Conservation (phyloP, 2,888 invertebrate species). For the Epinotia bilunana region DNA sequence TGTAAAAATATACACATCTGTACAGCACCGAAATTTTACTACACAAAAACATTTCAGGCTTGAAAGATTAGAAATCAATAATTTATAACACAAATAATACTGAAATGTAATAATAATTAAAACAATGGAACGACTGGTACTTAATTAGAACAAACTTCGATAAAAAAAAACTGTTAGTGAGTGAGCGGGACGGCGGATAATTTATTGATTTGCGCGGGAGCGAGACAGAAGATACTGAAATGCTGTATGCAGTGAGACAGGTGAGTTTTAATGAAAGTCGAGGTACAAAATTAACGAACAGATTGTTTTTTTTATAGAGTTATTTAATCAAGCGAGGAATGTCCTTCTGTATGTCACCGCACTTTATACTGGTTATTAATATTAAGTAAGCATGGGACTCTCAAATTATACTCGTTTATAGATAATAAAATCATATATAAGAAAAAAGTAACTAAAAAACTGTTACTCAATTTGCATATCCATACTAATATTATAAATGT, state of each 20-base stretch:
- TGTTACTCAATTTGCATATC: too few species aligned
- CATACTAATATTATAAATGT: too few species aligned
- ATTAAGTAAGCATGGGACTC: too few species aligned
- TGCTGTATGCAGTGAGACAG: constrained; percentile 81
- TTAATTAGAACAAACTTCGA: constrained; percentile 35
- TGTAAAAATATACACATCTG: neutral
- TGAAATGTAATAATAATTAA: constrained; percentile 45
- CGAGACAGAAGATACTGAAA: constrained; percentile 58
- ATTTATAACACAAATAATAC: constrained; percentile 55
- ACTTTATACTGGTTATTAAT: too few species aligned
- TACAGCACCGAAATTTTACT: constrained; percentile 1
- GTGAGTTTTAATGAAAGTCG: constrained; percentile 58
- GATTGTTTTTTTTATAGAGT: neutral
- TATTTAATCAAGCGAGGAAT: neutral
- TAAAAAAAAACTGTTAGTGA: constrained; percentile 46
- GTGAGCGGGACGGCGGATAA: constrained; percentile 31
- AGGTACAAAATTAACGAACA: neutral
- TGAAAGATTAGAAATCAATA: constrained; percentile 29
- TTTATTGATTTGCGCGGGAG: constrained; percentile 46
- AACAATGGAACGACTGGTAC: constrained; percentile 35
- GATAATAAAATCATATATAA: too few species aligned
- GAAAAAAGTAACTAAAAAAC: too few species aligned
- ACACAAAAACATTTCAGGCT: constrained; percentile 13
- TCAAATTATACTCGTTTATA: too few species aligned
- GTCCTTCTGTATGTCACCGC: neutral